Evolutionary conservation across 1,140 invertebrate genomes (phyloP), one percentile per base, ranked within the genome.

Genomic region (Anagrus nilaparvatae): DNA sequence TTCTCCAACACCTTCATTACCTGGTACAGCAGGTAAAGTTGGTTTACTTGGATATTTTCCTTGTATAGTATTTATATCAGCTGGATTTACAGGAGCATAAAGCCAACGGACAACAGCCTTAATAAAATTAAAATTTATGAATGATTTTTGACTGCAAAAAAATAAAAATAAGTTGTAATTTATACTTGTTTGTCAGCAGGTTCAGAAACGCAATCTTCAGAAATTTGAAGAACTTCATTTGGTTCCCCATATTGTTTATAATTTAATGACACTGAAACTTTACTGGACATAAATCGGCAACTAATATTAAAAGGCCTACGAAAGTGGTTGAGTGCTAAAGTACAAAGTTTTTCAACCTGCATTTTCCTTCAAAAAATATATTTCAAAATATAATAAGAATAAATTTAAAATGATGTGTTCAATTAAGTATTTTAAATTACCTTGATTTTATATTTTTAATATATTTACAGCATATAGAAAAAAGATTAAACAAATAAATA

Each of bases 1-100:
- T 70, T 87, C 74, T 12, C 82, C 94, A 4, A 97, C 85, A 45
- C 91, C 92, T 77, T 98, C 95, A 65, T 89, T 90, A 14, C 95
- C 95, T 20, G 79, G 78, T 38, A 91, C 70, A 21, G 82, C 78
- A 12, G 94, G 94, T 32, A 97, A 70, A 25, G 67, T 50, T n/a
- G 91, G 85, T 61, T 87, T 91, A 1, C 89, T 76, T 3, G 87
- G 86, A 73, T 98, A 98, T 57, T 84, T 87, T 16, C 80, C 96
- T 74, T 98, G 91, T 52, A 99, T 91, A 33, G 86, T 94, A 60
- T 99, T 99, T n/a, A 99, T 93, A 63, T 99, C 96, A 3, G 95
- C 91, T 14, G 96, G 95, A 69, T 99, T 98, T 3, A 99, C 79
- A 5, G 95, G 88, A 4, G 92, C 77, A 25, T 91, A 82, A 25